Evolutionary conservation across 2,888 invertebrate species (phyloP).

Genomic region (Drosophila atroscutellata): DNA sequence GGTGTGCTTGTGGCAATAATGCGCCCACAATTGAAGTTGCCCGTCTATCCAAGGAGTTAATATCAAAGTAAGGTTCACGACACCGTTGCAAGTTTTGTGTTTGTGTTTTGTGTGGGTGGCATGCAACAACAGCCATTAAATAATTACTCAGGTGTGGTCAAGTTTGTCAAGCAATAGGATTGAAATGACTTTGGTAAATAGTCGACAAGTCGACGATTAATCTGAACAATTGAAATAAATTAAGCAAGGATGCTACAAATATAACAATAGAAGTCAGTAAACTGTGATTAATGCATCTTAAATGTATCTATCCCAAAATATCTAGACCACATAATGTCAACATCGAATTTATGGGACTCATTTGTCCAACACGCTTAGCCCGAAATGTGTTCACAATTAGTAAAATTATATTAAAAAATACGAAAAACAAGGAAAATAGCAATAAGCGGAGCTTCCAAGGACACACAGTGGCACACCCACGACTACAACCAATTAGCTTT

Average conservation of each 20-base stretch:
- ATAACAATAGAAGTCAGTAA: not conserved
- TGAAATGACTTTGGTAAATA: not conserved
- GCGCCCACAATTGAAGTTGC: constrained; percentile 34
- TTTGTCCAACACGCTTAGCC: constrained; percentile 48
- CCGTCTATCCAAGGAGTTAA: not conserved
- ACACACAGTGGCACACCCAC: constrained; percentile 34
- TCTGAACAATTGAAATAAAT: not conserved
- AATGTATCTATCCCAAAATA: not conserved
- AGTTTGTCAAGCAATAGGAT: not conserved
- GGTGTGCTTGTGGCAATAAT: constrained; percentile 35
- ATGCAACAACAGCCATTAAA: constrained; percentile 47
- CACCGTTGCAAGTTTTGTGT: constrained; percentile 1
- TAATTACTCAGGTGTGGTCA: constrained; percentile 6
- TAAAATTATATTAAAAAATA: constrained; percentile 47
- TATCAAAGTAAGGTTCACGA: constrained; percentile 1
- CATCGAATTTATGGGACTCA: constrained; percentile 41
- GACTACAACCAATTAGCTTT: constrained; percentile 65
- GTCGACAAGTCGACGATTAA: not conserved
- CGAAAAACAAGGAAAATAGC: constrained; percentile 3
- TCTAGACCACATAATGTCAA: constrained; percentile 12
- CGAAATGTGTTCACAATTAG: constrained; percentile 58
- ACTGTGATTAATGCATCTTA: constrained; percentile 4
- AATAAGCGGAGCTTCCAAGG: constrained; percentile 19
- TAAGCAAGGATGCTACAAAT: not conserved
- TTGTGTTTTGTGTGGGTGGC: constrained; percentile 15